A percentile compares a stretch with the other conserved stretches of the same genome.
Conservation (phyloP, 2,113 vertebrate species). For the Sitta europaea region DNA sequence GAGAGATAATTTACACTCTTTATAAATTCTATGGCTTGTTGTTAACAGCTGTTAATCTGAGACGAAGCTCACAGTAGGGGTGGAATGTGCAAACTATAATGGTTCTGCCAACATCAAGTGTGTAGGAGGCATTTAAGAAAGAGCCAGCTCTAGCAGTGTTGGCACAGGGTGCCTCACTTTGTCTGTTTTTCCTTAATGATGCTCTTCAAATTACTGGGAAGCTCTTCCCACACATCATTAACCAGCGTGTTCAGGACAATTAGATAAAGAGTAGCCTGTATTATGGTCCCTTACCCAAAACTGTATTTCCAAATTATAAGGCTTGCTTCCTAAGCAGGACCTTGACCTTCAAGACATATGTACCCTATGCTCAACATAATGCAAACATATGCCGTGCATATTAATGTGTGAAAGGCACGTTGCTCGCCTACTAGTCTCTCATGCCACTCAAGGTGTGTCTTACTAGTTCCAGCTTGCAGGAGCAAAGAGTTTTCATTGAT, state of each 20-base stretch:
- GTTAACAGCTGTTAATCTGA: not conserved
- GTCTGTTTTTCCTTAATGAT: not conserved
- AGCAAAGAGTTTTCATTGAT: slow-evolving; percentile 39
- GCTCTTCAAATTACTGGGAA: slow-evolving; percentile 15
- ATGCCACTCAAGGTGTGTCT: slow-evolving; percentile 48
- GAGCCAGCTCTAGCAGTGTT: not conserved
- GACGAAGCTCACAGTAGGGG: not conserved
- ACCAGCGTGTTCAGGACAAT: not conserved
- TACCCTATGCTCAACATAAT: not conserved
- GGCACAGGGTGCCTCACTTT: not conserved
- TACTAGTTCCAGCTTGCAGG: slow-evolving; percentile 47
- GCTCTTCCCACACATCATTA: not conserved
- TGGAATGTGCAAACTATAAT: not conserved
- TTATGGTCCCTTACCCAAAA: not conserved
- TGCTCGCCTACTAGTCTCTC: slow-evolving; percentile 51
- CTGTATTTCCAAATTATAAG: not conserved
- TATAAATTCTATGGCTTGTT: not conserved
- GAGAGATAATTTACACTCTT: not conserved
- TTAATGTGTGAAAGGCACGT: not conserved
- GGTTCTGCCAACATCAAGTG: not conserved
- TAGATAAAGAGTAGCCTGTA: not conserved
- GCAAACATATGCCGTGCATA: not conserved
- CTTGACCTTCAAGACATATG: not conserved
- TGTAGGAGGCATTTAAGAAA: not conserved
- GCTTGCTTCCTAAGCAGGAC: not conserved